Base-by-base conservation (phyloP, 1,140 invertebrate genomes). In the Lineus longissimus region DNA sequence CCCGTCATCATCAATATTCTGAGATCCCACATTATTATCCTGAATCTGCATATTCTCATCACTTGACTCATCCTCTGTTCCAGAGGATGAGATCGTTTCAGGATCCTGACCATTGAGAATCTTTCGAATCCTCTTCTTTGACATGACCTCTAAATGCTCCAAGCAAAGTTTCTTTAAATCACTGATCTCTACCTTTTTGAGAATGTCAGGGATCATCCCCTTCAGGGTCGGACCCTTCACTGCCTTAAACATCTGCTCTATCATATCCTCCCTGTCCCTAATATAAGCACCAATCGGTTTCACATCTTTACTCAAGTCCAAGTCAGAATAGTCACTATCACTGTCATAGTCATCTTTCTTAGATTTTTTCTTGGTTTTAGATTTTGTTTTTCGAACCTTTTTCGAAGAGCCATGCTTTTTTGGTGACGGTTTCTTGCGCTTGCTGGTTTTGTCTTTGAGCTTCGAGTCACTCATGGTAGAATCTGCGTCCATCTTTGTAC, bases 61-160 rank as follows among this genome's bases (percentile, higher is more conserved):
- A 4, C 6, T 36, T 2, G 65, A 63, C 17, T 75, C 73, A 41
- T 78, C 76, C 33, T 79, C 77, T 19, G 77, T 77, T 2, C 76
- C 73, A 4, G 77, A 79, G 0, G 77, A 79, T 15, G 77, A 79
- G 29, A 79, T 79, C 22, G 55, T 70, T 13, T 67, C 63, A 7
- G 77, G 76, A 47, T 79, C 73, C 65, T 67, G 66, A 80, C 80
- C 80, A 62, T 67, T 65, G 43, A 82, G 55, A 43, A 81, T 78
- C 58, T 77, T 66, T 22, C 57, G 57, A 29, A 82, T 82, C 56
- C 80, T 67, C 55, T 82, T 82, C 55, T 73, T 76, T 40, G 80
- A 82, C 79, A 82, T 80, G n/a, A 79, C 74, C 30, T 80, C 76
- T 45, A 82, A 63, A 40, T 80, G 78, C 62, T 80, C 76, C 25